Evolutionary conservation across 2,888 invertebrate genomes (phyloP).

Genomic region (Molorchus minor): DNA sequence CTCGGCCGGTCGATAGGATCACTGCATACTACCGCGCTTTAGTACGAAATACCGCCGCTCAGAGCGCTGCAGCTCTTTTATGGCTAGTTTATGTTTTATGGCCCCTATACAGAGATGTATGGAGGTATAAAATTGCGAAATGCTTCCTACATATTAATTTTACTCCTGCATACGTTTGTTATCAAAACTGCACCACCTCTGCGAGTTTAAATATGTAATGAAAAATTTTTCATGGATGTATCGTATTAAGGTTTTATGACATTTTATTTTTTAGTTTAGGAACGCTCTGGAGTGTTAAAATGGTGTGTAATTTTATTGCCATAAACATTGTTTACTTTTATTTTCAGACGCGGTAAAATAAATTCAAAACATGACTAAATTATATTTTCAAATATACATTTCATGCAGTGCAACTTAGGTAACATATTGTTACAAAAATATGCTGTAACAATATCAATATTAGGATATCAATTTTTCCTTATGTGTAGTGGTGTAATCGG

Average conservation of each 20-base stretch:
- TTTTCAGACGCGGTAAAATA: no score
- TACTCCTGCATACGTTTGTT: conserved; percentile 54
- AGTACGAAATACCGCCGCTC: conserved; percentile 40
- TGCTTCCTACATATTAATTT: conserved; percentile 59
- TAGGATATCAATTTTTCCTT: no score
- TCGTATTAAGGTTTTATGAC: conserved; percentile 24
- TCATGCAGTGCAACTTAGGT: no score
- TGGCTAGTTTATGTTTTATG: conserved; percentile 59
- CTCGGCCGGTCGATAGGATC: conserved; percentile 43
- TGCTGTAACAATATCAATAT: no score
- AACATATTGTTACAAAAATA: no score
- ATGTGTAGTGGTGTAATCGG: no score
- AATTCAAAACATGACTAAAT: no score
- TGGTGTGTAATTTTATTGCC: conserved; percentile 20
- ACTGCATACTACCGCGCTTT: conserved; percentile 14
- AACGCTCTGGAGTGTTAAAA: conserved; percentile 13
- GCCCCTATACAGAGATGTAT: conserved; percentile 56
- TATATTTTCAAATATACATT: no score
- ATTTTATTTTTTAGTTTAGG: conserved; percentile 3
- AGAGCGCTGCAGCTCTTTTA: conserved; percentile 50
- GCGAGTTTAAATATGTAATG: conserved; percentile 38
- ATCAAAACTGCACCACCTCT: conserved; percentile 48
- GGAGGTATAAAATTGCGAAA: conserved; percentile 57
- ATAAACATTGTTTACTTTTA: conserved; percentile 20
- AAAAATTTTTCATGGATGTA: conserved; percentile 41